Percentiles rank a stretch among this genome's conserved stretches.
Conservation (phyloP, 2,113 vertebrate species). For the Perccottus glenii region DNA sequence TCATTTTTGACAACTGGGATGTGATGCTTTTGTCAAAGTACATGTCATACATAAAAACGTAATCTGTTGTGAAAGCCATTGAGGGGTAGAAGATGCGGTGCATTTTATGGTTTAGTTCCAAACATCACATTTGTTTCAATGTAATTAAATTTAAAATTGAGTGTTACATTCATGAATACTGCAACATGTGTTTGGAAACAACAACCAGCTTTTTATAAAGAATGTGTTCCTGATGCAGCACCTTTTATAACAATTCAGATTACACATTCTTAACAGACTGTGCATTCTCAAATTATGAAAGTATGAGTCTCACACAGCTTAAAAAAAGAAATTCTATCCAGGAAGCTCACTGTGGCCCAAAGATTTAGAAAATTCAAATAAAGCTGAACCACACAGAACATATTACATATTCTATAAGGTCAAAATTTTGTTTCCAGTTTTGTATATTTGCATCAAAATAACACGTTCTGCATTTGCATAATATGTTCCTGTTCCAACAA, state of each 20-base stretch:
- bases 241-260: neutral
- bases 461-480: too few species aligned
- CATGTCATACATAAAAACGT: constrained; percentile 43
- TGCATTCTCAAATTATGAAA: neutral
- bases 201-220: neutral
- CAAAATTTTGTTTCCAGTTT: too few species aligned
- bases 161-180: neutral
- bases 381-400: too few species aligned
- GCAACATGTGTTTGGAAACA: neutral
- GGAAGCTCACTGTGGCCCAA: neutral
- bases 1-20: constrained; percentile 58
- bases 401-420: too few species aligned
- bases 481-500: too few species aligned
- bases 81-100: constrained; percentile 17
- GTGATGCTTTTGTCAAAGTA: constrained; percentile 52
- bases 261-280: neutral
- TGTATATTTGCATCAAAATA: too few species aligned
- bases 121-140: neutral
- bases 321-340: neutral
- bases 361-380: too few species aligned
- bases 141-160: neutral
- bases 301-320: neutral
- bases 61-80: constrained; percentile 38
- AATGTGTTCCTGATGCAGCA: neutral
- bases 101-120: neutral